Evolutionary conservation across 2,113 vertebrate genomes (phyloP), one percentile per base, ranked within the genome.

Genomic region (Zapus hudsonius): DNA sequence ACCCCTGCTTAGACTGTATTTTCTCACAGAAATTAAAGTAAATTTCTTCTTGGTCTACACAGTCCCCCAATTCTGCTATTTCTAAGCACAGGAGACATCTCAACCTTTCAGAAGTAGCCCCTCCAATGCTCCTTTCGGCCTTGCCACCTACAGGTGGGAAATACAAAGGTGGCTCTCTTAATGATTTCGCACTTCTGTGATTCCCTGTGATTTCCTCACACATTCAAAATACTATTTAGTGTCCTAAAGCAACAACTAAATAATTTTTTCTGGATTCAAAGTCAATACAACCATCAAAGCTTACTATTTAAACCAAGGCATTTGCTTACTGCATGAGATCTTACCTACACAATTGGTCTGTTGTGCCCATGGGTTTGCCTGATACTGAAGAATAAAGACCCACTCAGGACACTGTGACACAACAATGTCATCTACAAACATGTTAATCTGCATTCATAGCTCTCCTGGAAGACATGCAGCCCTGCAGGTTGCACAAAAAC

Each of bases 241-340:
- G 74, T 44, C 75, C 81, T 82, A 61, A 95, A 91, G 75, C 89
- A 94, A 90, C 89, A 93, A 94, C 93, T 79, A 93, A 96, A 93
- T 89, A 92, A 95, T 92, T 95, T 95, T 81, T 96, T n/a, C 80
- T 91, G 84, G 82, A 70, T 89, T 93, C 42, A 72, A 94, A 94
- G 66, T 92, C 93, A 92, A 93, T 57, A 67, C 81, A 93, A 91
- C 59, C 84, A 89, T 84, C 74, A 63, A 93, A 92, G 84, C 94
- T 90, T 92, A 86, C 94, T 83, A 91, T 67, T 95, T 92, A 90
- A 93, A 94, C 84, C 78, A 74, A 59, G 19, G 87, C 89, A 95
- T 87, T 87, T 95, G 82, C n/a, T 78, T 92, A 61, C 64, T 74
- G 64, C 82, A 89, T 47, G 64, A 80, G 86, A 92, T 90, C 61